A percentile compares a stretch with the other conserved stretches of the same genome.
Evolutionary conservation across 2,888 invertebrate genomes (phyloP).

Genomic region (Pachycephus smyrnensis): DNA sequence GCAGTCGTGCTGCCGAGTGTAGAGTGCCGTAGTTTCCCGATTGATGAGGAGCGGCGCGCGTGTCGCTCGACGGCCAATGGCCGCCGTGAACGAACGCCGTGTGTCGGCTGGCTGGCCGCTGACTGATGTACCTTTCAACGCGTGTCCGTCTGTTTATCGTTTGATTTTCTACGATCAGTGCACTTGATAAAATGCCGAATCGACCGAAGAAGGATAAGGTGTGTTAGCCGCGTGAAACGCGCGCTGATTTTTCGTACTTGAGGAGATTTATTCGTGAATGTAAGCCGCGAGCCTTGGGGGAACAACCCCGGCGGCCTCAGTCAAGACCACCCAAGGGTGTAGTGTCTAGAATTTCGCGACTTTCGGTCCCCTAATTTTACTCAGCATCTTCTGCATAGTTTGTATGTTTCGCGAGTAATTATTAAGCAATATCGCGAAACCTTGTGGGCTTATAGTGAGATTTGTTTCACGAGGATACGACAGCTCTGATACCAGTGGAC

Average conservation of each 20-base stretch:
- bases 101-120: conserved; percentile 42
- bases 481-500: background rate
- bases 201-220: conserved; percentile 63
- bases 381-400: background rate
- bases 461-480: background rate
- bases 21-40: background rate
- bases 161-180: conserved; percentile 18
- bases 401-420: background rate
- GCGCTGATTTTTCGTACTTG: conserved; percentile 18
- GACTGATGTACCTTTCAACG: conserved; percentile 37
- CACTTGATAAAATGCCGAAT: conserved; percentile 55
- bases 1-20: background rate
- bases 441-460: background rate
- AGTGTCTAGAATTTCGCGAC: conserved; percentile 24
- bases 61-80: conserved; percentile 40
- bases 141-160: conserved; percentile 40
- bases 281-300: conserved; percentile 28
- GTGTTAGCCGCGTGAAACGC: conserved; percentile 30
- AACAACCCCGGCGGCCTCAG: conserved; percentile 39
- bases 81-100: conserved; percentile 43
- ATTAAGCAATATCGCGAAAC: background rate
- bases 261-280: conserved; percentile 19
- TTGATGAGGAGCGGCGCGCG: background rate
- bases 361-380: background rate
- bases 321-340: conserved; percentile 40